These are phyloP conservation scores for Heliconius congener DNA, from an alignment of 1,140 invertebrate species.

Conservation along the genomic window DNA sequence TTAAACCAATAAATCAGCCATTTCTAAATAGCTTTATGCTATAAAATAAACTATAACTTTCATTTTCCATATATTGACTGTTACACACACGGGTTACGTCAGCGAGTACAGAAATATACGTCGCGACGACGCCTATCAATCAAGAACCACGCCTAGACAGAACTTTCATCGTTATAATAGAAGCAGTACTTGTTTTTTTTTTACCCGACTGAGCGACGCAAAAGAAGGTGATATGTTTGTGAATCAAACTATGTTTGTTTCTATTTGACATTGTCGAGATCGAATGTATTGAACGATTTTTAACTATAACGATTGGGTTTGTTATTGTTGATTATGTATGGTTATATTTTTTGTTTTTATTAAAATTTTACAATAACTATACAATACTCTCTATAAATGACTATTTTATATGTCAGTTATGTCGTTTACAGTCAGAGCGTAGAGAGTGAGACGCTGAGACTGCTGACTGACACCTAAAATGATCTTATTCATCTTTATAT, in stretches of 20 bases:
- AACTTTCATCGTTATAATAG: conserved; percentile 12
- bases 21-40: background rate
- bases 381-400: no score
- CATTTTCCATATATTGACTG: conserved; percentile 7
- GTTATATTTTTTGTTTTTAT: no score
- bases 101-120: background rate
- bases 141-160: conserved; percentile 10
- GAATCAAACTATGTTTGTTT: background rate
- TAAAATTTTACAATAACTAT: no score
- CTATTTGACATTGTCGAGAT: no score
- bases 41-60: background rate
- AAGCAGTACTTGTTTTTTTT: background rate
- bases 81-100: background rate
- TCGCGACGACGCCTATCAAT: conserved; percentile 4
- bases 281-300: no score
- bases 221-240: background rate
- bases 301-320: no score
- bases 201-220: background rate
- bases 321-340: no score
- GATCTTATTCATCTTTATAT: no score
- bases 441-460: no score
- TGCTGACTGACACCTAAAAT: no score
- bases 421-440: no score
- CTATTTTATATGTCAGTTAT: no score
- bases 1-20: background rate